These are phyloP conservation scores for Eudasyphora cyanicolor DNA, from an alignment of 2,888 invertebrate species.

Conservation along the genomic window DNA sequence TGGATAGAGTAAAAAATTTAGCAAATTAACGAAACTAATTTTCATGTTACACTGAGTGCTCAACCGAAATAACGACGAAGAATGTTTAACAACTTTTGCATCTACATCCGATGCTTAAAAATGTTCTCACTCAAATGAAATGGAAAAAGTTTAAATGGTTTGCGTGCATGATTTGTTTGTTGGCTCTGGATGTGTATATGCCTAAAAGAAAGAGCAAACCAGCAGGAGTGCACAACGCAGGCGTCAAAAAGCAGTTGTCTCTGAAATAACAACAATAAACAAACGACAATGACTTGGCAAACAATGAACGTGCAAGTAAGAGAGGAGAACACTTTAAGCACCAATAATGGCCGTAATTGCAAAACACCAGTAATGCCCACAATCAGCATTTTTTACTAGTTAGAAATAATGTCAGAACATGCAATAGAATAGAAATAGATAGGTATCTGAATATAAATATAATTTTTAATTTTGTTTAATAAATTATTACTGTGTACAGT, in stretches of 20 bases:
- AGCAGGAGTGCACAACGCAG: not conserved
- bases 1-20: too few relatives aligned
- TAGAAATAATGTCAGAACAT: too few relatives aligned
- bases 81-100: too few relatives aligned
- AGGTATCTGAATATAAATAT: too few relatives aligned
- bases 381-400: too few relatives aligned
- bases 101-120: not conserved
- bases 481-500: too few relatives aligned
- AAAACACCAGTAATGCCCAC: not conserved
- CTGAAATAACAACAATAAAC: not conserved
- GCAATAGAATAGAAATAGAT: too few relatives aligned
- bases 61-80: too few relatives aligned
- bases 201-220: not conserved
- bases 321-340: not conserved
- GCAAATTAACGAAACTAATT: too few relatives aligned
- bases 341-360: not conserved
- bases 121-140: not conserved
- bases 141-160: not conserved
- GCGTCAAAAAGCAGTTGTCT: not conserved
- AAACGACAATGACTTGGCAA: constrained; percentile 22
- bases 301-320: not conserved
- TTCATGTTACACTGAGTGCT: too few relatives aligned
- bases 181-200: not conserved
- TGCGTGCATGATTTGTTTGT: not conserved
- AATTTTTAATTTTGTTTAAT: too few relatives aligned